Base-by-base conservation (phyloP, 2,797 vertebrate genomes). In the Florisuga fusca region DNA sequence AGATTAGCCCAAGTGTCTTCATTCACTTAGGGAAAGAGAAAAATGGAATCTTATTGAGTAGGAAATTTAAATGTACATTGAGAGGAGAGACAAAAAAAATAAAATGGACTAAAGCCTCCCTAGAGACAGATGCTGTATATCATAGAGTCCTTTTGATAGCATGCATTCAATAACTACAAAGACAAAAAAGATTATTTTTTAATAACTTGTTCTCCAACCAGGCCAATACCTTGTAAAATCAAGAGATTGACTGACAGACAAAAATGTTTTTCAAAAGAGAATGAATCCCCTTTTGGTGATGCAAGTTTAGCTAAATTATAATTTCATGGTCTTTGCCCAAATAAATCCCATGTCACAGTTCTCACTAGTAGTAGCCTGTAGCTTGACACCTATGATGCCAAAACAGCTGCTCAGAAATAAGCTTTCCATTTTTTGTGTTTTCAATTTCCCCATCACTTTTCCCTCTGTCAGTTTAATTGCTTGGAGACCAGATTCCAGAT, bases 111-210 rank as follows among this genome's bases (percentile, higher is more conserved):
- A 66, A 94, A 94, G 9, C 26, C 25, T 95, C 77, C 22, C 21
- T 67, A 50, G 78, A 89, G 79, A 63, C 12, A 87, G 41, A 43
- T 20, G 58, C 20, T 79, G 45, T 90, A 95, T 68, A 97, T 93
- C 89, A 93, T 12, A 55, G 34, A 92, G 84, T 94, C 51, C 36
- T 58, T 97, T 89, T 90, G 93, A 87, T 94, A 94, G 59, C 61
- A 90, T 66, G 78, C 75, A 76, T 87, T 89, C 75, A 92, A 95
- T 94, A 96, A 95, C 46, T 66, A 71, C 33, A 85, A 76, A 82
- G 94, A 95, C 72, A 94, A 55, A 64, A 55, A 88, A 91, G 76
- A 68, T 89, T 95, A 90, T 72, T 95, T 95, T 97, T 97, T 94
- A 96, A 86, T 95, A 95, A 95, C 71, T 93, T 93, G 53, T 43